Evolutionary conservation across 2,797 vertebrate genomes (phyloP).

Genomic region (Acanthopagrus latus): DNA sequence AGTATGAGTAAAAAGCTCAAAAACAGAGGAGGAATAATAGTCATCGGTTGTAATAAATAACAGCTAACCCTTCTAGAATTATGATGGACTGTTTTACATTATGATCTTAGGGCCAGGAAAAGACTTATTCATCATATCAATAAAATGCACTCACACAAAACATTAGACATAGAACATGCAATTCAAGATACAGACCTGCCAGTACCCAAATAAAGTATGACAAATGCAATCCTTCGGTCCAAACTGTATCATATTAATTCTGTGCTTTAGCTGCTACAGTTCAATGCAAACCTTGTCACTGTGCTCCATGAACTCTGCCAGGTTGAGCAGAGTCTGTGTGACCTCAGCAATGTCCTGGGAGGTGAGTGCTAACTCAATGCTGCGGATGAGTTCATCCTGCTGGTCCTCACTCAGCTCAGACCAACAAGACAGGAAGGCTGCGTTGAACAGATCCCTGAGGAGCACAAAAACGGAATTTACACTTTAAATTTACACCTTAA

Average conservation of each 20-base stretch:
- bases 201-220: neutral
- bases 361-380: constrained; percentile 96
- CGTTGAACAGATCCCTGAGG: constrained; percentile 96
- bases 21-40: neutral
- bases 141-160: constrained; percentile 11
- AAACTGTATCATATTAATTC: neutral
- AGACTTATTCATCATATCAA: neutral
- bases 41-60: constrained; percentile 5
- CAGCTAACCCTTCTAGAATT: neutral
- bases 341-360: constrained; percentile 99
- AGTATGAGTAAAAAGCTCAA: constrained; percentile 6
- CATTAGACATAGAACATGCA: neutral
- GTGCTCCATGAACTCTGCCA: constrained; percentile 99
- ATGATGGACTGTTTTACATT: neutral
- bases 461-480: constrained; percentile 1
- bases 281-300: constrained; percentile 93
- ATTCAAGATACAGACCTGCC: neutral
- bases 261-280: neutral
- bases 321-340: constrained; percentile 96
- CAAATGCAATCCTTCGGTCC: neutral
- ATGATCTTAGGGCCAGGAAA: neutral
- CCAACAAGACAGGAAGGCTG: constrained; percentile 98
- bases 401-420: constrained; percentile 98
- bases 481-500: neutral
- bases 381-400: constrained; percentile 98